Conservation (phyloP, 2,797 vertebrate genomes). For the Pogoniulus pusillus region DNA sequence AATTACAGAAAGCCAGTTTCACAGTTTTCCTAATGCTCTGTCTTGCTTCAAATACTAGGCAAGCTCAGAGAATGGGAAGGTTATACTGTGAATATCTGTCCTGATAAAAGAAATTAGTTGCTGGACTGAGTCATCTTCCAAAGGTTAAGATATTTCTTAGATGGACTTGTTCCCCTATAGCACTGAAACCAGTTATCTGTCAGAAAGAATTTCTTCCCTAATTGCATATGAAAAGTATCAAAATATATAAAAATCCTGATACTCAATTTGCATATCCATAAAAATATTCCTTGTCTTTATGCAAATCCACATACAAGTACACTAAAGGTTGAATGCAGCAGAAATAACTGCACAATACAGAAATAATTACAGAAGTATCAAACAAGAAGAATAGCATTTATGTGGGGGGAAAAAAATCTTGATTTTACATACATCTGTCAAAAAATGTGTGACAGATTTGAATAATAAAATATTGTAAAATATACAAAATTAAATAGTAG, state of each 20-base stretch:
- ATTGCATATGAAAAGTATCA: background rate
- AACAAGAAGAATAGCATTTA: background rate
- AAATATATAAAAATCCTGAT: background rate
- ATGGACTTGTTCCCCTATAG: background rate
- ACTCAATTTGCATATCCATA: background rate
- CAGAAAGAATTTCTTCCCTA: background rate
- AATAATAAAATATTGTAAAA: background rate
- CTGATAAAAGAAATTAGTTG: slow-evolving; percentile 20
- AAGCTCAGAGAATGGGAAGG: background rate
- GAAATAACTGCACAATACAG: background rate
- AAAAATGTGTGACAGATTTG: background rate
- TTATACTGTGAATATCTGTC: background rate
- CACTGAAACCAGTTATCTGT: background rate
- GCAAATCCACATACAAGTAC: background rate
- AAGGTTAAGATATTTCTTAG: slow-evolving; percentile 1
- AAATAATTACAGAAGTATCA: background rate
- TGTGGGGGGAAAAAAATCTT: background rate
- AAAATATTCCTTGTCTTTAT: background rate
- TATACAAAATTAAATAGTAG: background rate
- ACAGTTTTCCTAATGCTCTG: slow-evolving; percentile 12
- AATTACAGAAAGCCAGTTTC: slow-evolving; percentile 41
- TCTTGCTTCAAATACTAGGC: slow-evolving; percentile 12
- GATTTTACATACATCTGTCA: background rate
- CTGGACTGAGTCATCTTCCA: background rate
- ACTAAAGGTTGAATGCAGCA: background rate